These are phyloP conservation scores for Dendrocincla fuliginosa DNA, from an alignment of 2,797 vertebrate species.

Conservation along the genomic window DNA sequence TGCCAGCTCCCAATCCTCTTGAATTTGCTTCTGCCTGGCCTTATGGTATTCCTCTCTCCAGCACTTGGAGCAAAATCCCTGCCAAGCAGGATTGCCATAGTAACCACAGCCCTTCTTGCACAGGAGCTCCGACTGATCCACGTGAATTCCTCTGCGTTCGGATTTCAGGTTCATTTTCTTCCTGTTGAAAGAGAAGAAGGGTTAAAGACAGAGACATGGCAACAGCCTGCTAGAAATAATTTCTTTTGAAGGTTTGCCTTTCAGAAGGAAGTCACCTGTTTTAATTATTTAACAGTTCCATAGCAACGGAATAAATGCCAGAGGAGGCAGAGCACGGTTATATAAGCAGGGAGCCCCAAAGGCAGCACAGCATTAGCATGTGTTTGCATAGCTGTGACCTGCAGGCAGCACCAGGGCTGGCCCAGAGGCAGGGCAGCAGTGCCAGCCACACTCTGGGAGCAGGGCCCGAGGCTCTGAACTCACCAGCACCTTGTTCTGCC, in stretches of 20 bases:
- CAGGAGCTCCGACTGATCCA: slow-evolving; percentile 95
- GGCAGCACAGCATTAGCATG: not conserved
- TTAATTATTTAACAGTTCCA: slow-evolving; percentile 3
- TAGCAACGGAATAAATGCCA: not conserved
- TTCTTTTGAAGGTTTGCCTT: not conserved
- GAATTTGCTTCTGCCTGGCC: slow-evolving; percentile 94
- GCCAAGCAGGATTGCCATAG: slow-evolving; percentile 95
- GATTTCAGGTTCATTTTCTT: slow-evolving; percentile 91
- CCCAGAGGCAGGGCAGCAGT: not conserved
- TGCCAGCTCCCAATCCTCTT: slow-evolving; percentile 96
- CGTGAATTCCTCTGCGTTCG: slow-evolving; percentile 93
- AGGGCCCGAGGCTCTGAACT: not conserved
- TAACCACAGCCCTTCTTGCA: slow-evolving; percentile 99
- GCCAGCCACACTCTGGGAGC: not conserved
- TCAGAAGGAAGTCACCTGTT: not conserved
- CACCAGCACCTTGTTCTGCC: not conserved
- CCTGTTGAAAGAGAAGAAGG: slow-evolving; percentile 29
- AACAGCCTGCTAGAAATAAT: not conserved
- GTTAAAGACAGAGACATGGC: not conserved
- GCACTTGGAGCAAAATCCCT: slow-evolving; percentile 98
- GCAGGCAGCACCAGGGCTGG: not conserved
- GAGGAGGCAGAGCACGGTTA: not conserved
- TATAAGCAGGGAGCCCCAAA: not conserved
- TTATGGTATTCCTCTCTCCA: slow-evolving; percentile 97
- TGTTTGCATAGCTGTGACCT: not conserved